Evolutionary conservation across 2,797 vertebrate genomes (phyloP), one percentile per base, ranked within the genome.

Genomic region (Kryptopterus vitreolus): DNA sequence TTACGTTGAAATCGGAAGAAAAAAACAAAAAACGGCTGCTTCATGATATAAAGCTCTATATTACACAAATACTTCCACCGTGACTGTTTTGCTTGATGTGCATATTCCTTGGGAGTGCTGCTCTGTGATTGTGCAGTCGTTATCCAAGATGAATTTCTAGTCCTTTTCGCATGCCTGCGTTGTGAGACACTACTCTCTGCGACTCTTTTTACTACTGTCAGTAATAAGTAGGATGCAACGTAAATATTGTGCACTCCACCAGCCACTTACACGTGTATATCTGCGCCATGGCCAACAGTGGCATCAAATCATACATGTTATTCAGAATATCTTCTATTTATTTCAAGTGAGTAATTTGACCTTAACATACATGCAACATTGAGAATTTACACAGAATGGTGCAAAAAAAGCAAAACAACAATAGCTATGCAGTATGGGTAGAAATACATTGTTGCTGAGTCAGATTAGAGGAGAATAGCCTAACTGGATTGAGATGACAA

Each of bases 91-190:
- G 26, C 11, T 38, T 68, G 29, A 16, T 26, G n/a, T 48, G n/a
- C n/a, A 24, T 24, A 35, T 48, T 48, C 15, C 22, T 55, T 20
- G 35, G 31, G 65, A 61, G 24, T 38, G 4, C 38, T 35, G 24
- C 35, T 26, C 24, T 68, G 72, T 59, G 43, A 61, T 11, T 43
- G 46, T 20, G 58, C n/a, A 46, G 63, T 53, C 3, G 52, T 29
- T 76, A 26, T 76, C 16, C 63, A 79, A 77, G 73, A 76, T 79
- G 55, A 58, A 53, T 43, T 31, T 59, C 55, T 58, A 33, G 26
- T 62, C 76, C 43, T 29, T 35, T 58, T 58, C 22, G 50, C 63
- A 62, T 76, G 73, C 53, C 72, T 81, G 66, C 20, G 26, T 50
- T 70, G 52, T 48, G 68, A 82, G 80, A 62, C 29, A 38, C 55